Evolutionary conservation across 2,797 vertebrate genomes (phyloP).

Genomic region (Oreochromis mossambicus): DNA sequence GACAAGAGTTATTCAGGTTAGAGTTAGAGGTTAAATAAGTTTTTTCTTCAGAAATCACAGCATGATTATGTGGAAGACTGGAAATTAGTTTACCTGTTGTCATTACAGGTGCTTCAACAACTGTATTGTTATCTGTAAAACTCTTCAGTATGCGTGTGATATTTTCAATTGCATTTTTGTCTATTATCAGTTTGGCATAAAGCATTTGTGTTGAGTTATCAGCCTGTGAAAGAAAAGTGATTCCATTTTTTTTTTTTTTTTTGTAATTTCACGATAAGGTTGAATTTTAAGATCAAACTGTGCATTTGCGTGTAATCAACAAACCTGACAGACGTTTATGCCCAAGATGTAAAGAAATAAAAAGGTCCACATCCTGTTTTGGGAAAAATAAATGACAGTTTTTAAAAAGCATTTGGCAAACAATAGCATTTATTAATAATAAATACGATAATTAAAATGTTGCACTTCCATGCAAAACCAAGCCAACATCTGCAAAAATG

Average conservation of each 20-base stretch:
- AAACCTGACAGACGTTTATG: constrained; percentile 40
- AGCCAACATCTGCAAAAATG: not conserved
- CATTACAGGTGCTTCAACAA: not conserved
- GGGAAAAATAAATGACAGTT: not conserved
- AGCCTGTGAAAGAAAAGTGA: constrained; percentile 11
- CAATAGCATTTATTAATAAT: too few species aligned
- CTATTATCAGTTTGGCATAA: constrained; percentile 49
- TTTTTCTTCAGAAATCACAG: not conserved
- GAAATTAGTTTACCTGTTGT: constrained; percentile 58
- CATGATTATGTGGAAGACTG: not conserved
- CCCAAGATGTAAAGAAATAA: constrained; percentile 29
- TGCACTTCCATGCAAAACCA: not conserved
- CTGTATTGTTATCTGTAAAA: too few species aligned
- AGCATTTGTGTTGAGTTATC: constrained; percentile 40
- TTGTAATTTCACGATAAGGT: not conserved
- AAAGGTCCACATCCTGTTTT: constrained; percentile 52
- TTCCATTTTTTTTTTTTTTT: not conserved
- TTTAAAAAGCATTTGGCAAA: not conserved
- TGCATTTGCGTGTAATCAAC: not conserved
- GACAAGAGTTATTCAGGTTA: not conserved
- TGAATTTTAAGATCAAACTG: not conserved
- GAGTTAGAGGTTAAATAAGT: not conserved
- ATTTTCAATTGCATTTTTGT: fast-evolving
- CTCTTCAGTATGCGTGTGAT: fast-evolving
- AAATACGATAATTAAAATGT: not conserved